Evolutionary conservation across 2,888 invertebrate genomes (phyloP), one percentile per base, ranked within the genome.

Genomic region (Lithophane socia): DNA sequence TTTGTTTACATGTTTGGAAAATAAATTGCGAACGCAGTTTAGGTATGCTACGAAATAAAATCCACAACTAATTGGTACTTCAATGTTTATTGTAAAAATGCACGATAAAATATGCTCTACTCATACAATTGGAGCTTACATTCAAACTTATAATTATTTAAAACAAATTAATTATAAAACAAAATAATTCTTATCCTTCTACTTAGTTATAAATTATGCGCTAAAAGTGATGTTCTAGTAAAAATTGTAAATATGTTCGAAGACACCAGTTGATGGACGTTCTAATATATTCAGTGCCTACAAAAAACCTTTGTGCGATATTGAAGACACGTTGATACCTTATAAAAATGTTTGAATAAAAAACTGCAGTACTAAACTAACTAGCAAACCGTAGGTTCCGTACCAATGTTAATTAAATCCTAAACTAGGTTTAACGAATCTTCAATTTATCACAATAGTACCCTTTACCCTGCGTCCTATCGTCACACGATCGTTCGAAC

Each of bases 51-150:
- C 18, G 3, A 58, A 82, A 79, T 64, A 77, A 82, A 79, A 78
- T 10, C 7, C 42, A 73, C 9, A 63, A 73, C 37, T 44, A 73
- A 79, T 75, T 80, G 85, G 81, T 82, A 85, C 77, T 87, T 86
- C 77, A 82, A 76, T 74, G 79, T 85, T 87, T 88, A 85, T 73
- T 82, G 61, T 75, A 79, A 77, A 79, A 82, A 77, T 65, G 68
- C 79, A 80, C 72, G 72, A 79, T 77, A 82, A 80, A 87, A 73
- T 78, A 73, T 76, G 70, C 58, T 68, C 60, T 52, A 74, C 49
- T 52, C 75, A 74, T 77, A 86, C 71, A 79, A 69, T 78, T 80
- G 66, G 78, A 79, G 75, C 70, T 83, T 76, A 86, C 73, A 81
- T 76, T 63, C 75, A 79, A 64, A 60, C 80, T 79, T 83, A 86